Base-by-base conservation (phyloP, 2,888 invertebrate species). In the Plagodis pulveraria region DNA sequence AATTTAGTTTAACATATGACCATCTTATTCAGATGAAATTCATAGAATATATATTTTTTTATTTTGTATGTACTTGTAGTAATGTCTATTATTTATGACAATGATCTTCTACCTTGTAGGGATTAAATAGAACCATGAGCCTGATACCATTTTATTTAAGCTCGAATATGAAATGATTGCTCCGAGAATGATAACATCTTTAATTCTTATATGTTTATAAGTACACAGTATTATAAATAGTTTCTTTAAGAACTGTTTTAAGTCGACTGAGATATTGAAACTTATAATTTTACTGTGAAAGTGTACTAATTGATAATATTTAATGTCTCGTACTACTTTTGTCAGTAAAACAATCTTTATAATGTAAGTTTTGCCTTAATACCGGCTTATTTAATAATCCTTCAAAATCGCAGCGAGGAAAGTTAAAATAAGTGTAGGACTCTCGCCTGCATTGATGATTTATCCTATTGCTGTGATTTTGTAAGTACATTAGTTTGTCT, bases 161-260 rank as follows among this genome's bases (percentile, higher is more conserved):
- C 70, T 70, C 70, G 70, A 70, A 67, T 70, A 69, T 56, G 57
- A 62, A 65, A 50, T 58, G 35, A 35, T 10, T 32, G 6, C 11
- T 8, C 35, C 38, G 34, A 40, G 43, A 43, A 48, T 42, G 12
- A 41, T 42, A 10, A 47, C 8, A 34, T 53, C 44, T 36, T 50
- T 62, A 43, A 49, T 42, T 5, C 8, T 43, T 33, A 43, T 35
- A 46, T 5, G 50, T 47, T n/a, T 44, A 41, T 58, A 41, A 54
- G 49, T 58, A 55, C 60, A 63, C 66, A 70, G 67, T 70, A 70
- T 70, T 70, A 65, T 50, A 62, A 58, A 54, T 63, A 58, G 56
- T 51, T 51, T 55, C 40, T 44, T 46, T n/a, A 53, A 50, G 10
- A 47, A 49, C 52, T 50, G 49, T 49, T 50, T 10, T 41, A 52